Base-by-base conservation (phyloP, 2,888 invertebrate genomes). In the Drosophila niveifrons region DNA sequence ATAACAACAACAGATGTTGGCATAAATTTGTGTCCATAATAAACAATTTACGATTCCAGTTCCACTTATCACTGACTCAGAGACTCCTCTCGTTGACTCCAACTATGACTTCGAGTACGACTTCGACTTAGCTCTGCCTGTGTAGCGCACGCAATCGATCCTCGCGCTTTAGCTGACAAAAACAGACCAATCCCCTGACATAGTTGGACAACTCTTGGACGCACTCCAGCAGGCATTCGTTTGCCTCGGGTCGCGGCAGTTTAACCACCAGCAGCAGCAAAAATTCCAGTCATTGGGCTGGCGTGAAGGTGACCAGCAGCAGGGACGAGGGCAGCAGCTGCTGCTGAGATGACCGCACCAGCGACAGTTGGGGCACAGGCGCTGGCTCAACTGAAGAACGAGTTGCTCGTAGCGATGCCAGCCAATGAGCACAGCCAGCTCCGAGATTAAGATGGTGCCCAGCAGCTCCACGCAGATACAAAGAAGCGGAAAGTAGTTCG, bases 1-100 rank as follows among this genome's bases (percentile, higher is more conserved):
- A 66, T 50, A 75, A 77, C 65, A 77, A 68, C 83, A 82, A 69
- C 82, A 87, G 82, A 72, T 82, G 82, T 78, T 82, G 78, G 87
- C 84, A 82, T 82, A 87, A 82, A 87, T 87, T 82, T 82, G 75
- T 84, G 72, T 75, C 72, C 72, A 83, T 71, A 81, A 87, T 84
- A 86, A 87, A 81, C 84, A 82, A 83, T 86, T 86, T 70, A 78
- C 66, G 72, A 65, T 63, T 66, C 18, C 47, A 13, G 18, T 23
- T 56, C 10, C 58, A 46, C 36, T 18, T 34, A 50, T 50, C 8
- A 8, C 11, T 13, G 39, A 8, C 7, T 13, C 39, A 43, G 13
- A 0, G 15, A 34, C 44, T 36, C 41, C 29, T 31, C 43, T 2
- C 11, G 34, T 4, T 23, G 18, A 6, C 13, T 23, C n/a, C 2